A percentile compares a stretch with the other conserved stretches of the same genome.
phyloP scores from a whole-genome alignment of 2,888 invertebrate genomes.

The Plemyria rubiginata region DNA sequence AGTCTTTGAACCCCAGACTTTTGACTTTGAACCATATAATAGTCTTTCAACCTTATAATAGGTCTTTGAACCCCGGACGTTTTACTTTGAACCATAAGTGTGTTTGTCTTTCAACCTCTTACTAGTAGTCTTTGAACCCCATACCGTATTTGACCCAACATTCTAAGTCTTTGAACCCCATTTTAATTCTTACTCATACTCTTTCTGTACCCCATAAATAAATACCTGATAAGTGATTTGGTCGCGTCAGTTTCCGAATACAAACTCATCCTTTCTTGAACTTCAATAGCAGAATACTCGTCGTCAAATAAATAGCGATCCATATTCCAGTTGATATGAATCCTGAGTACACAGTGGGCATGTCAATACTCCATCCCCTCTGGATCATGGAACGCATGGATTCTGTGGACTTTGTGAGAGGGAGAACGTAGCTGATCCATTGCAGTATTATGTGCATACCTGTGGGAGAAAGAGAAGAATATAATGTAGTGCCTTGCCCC shows the following conservation, averaged over 20 bases:
- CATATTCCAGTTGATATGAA: conserved; percentile 91
- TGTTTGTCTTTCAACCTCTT: no score
- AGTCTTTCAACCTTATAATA: no score
- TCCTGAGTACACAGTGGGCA: conserved; percentile 91
- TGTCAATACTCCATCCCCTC: conserved; percentile 91
- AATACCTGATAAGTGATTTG: background rate
- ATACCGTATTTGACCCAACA: no score
- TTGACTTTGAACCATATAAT: no score
- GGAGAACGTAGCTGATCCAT: conserved; percentile 90
- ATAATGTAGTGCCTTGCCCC: background rate
- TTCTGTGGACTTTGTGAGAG: conserved; percentile 95
- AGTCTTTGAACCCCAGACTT: no score
- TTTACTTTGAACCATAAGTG: no score
- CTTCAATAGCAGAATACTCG: conserved; percentile 90
- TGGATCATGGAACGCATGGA: conserved; percentile 93
- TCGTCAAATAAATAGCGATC: conserved; percentile 90
- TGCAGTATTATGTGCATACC: conserved; percentile 91
- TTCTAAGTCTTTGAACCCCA: no score
- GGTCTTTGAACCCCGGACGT: no score
- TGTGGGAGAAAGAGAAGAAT: conserved; percentile 37
- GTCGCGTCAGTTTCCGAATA: background rate
- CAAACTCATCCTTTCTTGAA: conserved; percentile 91
- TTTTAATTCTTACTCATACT: no score
- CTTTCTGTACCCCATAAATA: no score
- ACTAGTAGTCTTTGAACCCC: no score